Evolutionary conservation across 2,113 vertebrate genomes (phyloP).

Genomic region (Corydoras maculifer): DNA sequence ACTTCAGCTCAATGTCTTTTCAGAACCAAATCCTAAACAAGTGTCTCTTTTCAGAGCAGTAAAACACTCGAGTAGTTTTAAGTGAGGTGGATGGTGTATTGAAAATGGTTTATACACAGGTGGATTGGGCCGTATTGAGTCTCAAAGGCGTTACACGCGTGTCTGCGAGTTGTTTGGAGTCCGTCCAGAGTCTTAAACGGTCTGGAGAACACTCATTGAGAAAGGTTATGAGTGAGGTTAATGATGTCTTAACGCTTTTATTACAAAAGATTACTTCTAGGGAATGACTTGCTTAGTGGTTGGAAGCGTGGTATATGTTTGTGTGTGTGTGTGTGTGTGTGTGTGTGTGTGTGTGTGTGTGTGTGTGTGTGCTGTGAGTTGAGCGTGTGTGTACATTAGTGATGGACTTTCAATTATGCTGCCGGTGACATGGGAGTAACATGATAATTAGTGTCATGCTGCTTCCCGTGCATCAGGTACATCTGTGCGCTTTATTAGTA

Average conservation of each 20-base stretch:
- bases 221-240: slow-evolving; percentile 31
- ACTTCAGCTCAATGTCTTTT: background rate
- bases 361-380: background rate
- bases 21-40: background rate
- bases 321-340: background rate
- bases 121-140: slow-evolving; percentile 7
- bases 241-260: slow-evolving; percentile 34
- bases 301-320: background rate
- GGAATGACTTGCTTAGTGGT: slow-evolving; percentile 27
- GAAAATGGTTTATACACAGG: background rate
- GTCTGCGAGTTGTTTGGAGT: slow-evolving; percentile 28
- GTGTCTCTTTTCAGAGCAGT: background rate
- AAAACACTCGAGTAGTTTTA: background rate
- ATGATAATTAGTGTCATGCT: no score
- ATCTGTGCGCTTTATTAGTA: no score
- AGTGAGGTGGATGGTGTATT: background rate
- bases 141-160: slow-evolving; percentile 21
- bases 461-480: no score
- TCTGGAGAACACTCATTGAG: slow-evolving; percentile 17
- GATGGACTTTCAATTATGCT: no score
- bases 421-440: no score
- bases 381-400: background rate
- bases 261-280: slow-evolving; percentile 28
- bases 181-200: slow-evolving; percentile 27
- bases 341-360: background rate